phyloP scores from a whole-genome alignment of 2,113 vertebrate species.

The Chascanopsetta lugubris region DNA sequence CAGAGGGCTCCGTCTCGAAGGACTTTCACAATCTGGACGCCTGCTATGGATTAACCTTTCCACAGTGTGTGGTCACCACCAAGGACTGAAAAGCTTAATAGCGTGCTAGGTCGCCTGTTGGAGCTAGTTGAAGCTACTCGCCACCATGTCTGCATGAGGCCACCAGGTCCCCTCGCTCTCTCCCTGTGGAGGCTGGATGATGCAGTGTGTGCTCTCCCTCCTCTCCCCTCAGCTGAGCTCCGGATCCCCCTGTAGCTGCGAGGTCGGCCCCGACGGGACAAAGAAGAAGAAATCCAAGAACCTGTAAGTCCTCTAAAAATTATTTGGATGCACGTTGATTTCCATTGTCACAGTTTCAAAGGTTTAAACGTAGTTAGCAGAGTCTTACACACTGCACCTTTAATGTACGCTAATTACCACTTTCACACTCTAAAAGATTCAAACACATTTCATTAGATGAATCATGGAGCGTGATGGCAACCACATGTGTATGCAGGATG shows the following conservation, averaged over 20 bases:
- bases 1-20: constrained; percentile 18
- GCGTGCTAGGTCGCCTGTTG: constrained; percentile 2
- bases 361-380: neutral
- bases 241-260: constrained; percentile 83
- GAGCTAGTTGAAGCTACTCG: constrained; percentile 7
- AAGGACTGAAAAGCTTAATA: neutral
- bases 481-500: neutral
- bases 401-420: neutral
- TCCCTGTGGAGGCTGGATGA: constrained; percentile 72
- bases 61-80: neutral
- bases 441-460: neutral
- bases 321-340: neutral
- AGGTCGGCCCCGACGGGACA: constrained; percentile 79
- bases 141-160: constrained; percentile 36
- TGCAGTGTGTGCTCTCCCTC: constrained; percentile 79
- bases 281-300: constrained; percentile 91
- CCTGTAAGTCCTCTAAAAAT: constrained; percentile 83
- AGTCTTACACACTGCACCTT: neutral
- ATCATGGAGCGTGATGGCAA: neutral
- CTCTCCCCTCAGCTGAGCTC: constrained; percentile 85
- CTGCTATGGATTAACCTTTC: constrained; percentile 58
- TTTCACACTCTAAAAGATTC: neutral
- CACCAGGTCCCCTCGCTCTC: constrained; percentile 40
- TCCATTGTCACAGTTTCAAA: neutral
- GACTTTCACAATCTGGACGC: constrained; percentile 44